Conservation (phyloP, 2,888 invertebrate genomes). For the Rotaria socialis region DNA sequence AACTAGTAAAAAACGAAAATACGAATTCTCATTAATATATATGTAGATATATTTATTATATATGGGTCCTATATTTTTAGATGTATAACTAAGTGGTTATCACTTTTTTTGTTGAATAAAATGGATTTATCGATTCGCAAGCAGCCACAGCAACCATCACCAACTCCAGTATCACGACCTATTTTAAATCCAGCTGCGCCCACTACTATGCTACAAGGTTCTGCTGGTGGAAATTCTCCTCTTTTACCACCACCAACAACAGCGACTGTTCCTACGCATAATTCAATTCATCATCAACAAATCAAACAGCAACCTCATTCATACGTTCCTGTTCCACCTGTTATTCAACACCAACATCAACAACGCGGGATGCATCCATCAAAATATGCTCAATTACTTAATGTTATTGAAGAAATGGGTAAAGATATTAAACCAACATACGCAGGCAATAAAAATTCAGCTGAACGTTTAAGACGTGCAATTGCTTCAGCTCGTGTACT, state of each 20-base stretch:
- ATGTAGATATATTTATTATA: background rate
- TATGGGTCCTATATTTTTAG: background rate
- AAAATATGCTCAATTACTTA: slow-evolving; percentile 78
- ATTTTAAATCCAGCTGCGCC: slow-evolving; percentile 12
- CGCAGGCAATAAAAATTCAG: slow-evolving; percentile 89
- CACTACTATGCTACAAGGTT: background rate
- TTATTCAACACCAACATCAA: background rate
- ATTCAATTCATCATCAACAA: background rate
- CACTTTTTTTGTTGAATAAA: background rate
- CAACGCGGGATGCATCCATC: slow-evolving; percentile 27
- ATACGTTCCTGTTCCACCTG: background rate
- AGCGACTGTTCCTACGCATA: background rate
- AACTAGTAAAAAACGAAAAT: background rate
- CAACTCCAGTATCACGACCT: background rate
- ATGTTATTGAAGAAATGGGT: slow-evolving; percentile 91
- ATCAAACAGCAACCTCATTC: too few relatives aligned
- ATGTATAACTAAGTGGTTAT: background rate
- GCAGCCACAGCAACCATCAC: background rate
- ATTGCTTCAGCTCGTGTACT: slow-evolving; percentile 93
- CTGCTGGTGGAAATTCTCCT: background rate
- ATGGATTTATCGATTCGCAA: slow-evolving; percentile 24
- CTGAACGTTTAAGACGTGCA: slow-evolving; percentile 86
- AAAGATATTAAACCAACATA: slow-evolving; percentile 93
- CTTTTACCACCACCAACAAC: background rate
- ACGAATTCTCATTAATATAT: background rate